Evolutionary conservation across 2,113 vertebrate species (phyloP), one percentile per base, ranked within the genome.

Genomic region (Sorex fumeus): DNA sequence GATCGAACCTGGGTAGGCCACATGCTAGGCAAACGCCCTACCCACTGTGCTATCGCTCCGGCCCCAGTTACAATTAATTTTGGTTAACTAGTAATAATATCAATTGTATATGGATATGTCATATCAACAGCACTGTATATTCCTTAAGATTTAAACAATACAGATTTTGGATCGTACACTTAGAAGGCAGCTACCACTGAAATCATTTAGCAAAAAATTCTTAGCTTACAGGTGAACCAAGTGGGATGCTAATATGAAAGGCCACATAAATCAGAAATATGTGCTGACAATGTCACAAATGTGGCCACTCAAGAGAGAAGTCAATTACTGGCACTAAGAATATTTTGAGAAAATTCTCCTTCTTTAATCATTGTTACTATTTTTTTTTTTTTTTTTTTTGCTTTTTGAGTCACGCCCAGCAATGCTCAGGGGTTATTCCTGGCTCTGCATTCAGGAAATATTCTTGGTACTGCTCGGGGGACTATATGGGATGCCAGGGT

Each of bases 11-110:
- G n/a, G n/a, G n/a, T n/a, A n/a, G n/a, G n/a, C n/a, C n/a, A n/a
- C n/a, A n/a, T n/a, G n/a, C n/a, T n/a, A n/a, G n/a, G n/a, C n/a
- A n/a, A n/a, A n/a, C n/a, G n/a, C n/a, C n/a, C n/a, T n/a, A n/a
- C n/a, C n/a, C n/a, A n/a, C n/a, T n/a, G n/a, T n/a, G n/a, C n/a
- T n/a, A n/a, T n/a, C n/a, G n/a, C n/a, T n/a, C n/a, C n/a, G n/a
- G n/a, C n/a, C n/a, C n/a, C n/a, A 80, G 70, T n/a, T 84, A 84
- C 69, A 53, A 66, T 84, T 83, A 78, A 60, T 66, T 87, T 91
- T 84, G 45, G 70, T 66, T 32, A 43, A n/a, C 60, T 40, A 93
- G 47, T 30, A 81, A 72, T 77, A 23, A 77, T 27, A 67, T 84
- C 36, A 28, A 83, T 64, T 83, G 84, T 72, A 67, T n/a, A 43